Evolutionary conservation across 2,797 vertebrate species (phyloP).

Genomic region (Chelmon rostratus): DNA sequence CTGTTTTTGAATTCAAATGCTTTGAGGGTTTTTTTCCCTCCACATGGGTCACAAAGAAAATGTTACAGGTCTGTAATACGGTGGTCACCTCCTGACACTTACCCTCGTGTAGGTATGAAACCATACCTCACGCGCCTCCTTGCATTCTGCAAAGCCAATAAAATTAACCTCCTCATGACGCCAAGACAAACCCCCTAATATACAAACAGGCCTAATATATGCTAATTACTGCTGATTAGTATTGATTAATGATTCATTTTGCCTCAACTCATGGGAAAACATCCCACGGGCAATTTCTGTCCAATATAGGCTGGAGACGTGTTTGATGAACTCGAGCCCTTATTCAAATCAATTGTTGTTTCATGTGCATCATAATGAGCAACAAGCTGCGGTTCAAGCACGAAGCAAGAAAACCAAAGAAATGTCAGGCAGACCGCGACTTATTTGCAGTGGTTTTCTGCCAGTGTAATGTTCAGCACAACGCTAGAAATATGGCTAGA

Average conservation of each 20-base stretch:
- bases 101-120: neutral
- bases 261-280: constrained; percentile 40
- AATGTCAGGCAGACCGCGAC: neutral
- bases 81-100: constrained; percentile 10
- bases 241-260: constrained; percentile 74
- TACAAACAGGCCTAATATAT: constrained; percentile 49
- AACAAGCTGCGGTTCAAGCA: constrained; percentile 16
- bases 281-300: constrained; percentile 55
- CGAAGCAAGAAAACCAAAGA: constrained; percentile 15
- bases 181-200: constrained; percentile 57
- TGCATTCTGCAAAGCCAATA: constrained; percentile 29
- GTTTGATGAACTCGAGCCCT: constrained; percentile 61
- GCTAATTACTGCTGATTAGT: constrained; percentile 74
- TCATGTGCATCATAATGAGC: constrained; percentile 30
- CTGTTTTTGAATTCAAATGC: neutral
- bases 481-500: neutral
- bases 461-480: neutral
- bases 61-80: neutral
- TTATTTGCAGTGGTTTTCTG: neutral
- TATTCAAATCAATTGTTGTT: constrained; percentile 56
- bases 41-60: neutral
- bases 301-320: constrained; percentile 37
- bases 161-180: constrained; percentile 36
- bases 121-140: neutral
- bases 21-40: neutral